A percentile compares a stretch with the other conserved stretches of the same genome.
Conservation (phyloP, 2,797 vertebrate genomes). For the Lophius americanus region DNA sequence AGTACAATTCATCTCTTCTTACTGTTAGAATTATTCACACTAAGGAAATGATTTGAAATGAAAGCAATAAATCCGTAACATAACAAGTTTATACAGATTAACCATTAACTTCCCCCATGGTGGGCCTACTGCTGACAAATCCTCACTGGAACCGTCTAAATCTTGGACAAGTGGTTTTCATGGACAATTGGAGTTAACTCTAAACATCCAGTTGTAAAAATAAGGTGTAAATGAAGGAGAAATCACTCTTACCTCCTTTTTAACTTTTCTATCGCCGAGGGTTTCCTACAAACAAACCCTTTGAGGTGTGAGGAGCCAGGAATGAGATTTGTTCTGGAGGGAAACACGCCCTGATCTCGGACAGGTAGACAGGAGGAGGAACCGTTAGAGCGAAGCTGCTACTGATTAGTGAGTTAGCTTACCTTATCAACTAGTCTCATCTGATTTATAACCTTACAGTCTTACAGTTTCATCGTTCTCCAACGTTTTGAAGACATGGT, state of each 20-base stretch:
- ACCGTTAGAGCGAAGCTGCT: slow-evolving; percentile 13
- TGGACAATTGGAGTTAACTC: too few species aligned
- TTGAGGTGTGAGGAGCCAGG: slow-evolving; percentile 20
- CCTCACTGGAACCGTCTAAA: too few species aligned
- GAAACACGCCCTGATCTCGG: slow-evolving; percentile 51
- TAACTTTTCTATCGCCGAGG: slow-evolving; percentile 10
- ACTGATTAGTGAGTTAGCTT: background rate
- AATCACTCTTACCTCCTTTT: slow-evolving; percentile 54
- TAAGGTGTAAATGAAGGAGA: background rate
- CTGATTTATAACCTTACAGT: too few species aligned
- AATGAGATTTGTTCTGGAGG: slow-evolving; percentile 4
- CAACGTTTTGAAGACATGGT: too few species aligned
- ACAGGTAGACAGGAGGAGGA: slow-evolving; percentile 49
- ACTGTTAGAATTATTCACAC: background rate
- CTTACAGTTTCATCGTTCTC: too few species aligned
- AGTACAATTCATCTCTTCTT: background rate
- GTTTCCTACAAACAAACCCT: slow-evolving; percentile 34
- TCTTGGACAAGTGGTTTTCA: too few species aligned
- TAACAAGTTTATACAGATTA: too few species aligned
- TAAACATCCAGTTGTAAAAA: background rate
- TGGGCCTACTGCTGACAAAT: too few species aligned
- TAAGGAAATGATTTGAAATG: too few species aligned
- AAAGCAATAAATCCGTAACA: too few species aligned
- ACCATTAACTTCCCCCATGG: too few species aligned
- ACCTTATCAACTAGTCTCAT: background rate